These are phyloP conservation scores for Exaiptasia diaphana DNA, from an alignment of 64 coral and sea anemone species.

Conservation along the genomic window DNA sequence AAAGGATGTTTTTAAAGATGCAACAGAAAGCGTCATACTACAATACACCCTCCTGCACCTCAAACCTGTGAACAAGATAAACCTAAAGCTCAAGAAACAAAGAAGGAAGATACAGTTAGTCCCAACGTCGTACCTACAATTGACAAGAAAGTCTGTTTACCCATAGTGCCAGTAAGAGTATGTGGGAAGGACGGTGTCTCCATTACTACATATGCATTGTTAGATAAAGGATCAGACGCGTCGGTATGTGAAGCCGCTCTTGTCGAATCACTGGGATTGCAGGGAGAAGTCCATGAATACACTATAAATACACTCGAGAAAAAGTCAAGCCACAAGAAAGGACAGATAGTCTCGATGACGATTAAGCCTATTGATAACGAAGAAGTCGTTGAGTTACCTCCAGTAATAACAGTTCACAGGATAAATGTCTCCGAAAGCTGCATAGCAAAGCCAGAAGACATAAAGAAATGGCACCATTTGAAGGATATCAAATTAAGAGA, in stretches of 20 bases:
- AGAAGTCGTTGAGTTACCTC: neutral
- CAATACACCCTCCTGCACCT: too few species aligned
- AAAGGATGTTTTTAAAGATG: too few species aligned
- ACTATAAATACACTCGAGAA: neutral
- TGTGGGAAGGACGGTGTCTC: neutral
- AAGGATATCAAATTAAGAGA: neutral
- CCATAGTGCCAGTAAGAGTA: neutral
- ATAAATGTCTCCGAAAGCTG: neutral
- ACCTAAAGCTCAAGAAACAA: too few species aligned
- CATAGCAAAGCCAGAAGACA: neutral
- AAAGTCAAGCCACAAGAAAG: neutral
- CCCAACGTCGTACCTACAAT: too few species aligned
- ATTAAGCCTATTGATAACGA: neutral
- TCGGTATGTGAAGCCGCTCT: neutral
- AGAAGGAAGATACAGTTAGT: too few species aligned
- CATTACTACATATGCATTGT: neutral
- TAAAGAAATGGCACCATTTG: neutral
- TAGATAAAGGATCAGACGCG: neutral
- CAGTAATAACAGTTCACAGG: neutral
- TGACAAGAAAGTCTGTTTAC: neutral
- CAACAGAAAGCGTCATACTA: too few species aligned
- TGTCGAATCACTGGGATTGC: neutral
- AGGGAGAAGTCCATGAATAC: neutral
- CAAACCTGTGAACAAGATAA: too few species aligned
- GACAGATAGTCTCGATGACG: neutral